Evolutionary conservation across 2,888 invertebrate species (phyloP), one percentile per base, ranked within the genome.

Genomic region (Trichopoda pennipes): DNA sequence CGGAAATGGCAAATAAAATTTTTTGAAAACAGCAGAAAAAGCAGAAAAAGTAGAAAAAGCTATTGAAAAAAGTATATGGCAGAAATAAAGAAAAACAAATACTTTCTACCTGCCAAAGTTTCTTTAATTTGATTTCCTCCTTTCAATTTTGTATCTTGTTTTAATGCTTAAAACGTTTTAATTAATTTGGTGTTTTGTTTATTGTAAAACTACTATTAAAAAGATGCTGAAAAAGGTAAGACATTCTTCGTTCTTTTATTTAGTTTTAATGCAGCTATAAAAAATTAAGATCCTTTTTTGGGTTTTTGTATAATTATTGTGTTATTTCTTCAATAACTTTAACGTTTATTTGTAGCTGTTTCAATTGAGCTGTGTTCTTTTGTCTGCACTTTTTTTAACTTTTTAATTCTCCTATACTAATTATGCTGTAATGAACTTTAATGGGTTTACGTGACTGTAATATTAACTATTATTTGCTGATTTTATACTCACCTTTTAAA

Each of bases 401-500:
- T 76, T 49, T 74, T 53, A 17, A n/a, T 3, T 12, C 7, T 42
- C 58, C 72, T 84, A 66, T 81, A 83, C 84, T 86, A 85, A 86
- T 85, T 85, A 83, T 80, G 83, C 86, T 74, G 44, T 85, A 86
- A 86, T 86, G 84, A 86, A 84, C 84, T 85, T 81, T 84, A 85
- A 86, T 86, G 86, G 80, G 83, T 83, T 85, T 86, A 86, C 86
- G 85, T 86, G 86, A 60, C 75, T 74, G 72, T 47, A 79, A 85
- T 86, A 80, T 80, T 79, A 78, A 85, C 60, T 53, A 53, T 19
- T 6, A 58, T 49, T 55, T 61, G 63, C n/a, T 38, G 28, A 56
- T 53, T 73, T 63, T 35, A 14, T 28, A 9, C 19, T 28, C 3
- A 56, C 44, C 17, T 17, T 55, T 69, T 38, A 19, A 28, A 44